Evolutionary conservation across 2,888 invertebrate genomes (phyloP).

Genomic region (Adelphocoris suturalis): DNA sequence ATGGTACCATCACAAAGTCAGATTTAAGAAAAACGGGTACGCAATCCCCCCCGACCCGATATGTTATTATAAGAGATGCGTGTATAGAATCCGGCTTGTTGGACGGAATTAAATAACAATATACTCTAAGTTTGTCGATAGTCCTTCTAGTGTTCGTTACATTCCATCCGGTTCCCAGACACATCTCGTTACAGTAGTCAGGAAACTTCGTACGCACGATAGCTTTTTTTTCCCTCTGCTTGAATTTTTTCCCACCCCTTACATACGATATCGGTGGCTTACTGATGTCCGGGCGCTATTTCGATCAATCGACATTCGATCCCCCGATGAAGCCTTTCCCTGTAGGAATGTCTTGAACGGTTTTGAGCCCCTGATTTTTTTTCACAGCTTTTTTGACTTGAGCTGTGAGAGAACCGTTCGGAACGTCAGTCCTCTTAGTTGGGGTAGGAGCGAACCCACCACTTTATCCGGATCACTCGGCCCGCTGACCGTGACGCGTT

Average conservation of each 20-base stretch:
- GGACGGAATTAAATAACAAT: too few species aligned
- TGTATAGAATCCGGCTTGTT: too few species aligned
- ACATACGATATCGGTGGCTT: conserved; percentile 26
- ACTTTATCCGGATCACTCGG: conserved; percentile 57
- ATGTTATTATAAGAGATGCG: too few species aligned
- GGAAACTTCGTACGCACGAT: background rate
- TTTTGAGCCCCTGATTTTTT: background rate
- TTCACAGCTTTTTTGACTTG: background rate
- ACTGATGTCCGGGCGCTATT: background rate
- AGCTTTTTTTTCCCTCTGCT: background rate
- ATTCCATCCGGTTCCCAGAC: conserved; percentile 32
- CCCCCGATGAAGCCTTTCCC: background rate
- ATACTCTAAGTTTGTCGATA: too few species aligned
- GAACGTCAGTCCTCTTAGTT: background rate
- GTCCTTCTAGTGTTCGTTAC: background rate
- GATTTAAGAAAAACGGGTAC: too few species aligned
- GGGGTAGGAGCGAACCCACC: background rate
- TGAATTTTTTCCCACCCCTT: background rate
- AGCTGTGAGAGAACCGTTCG: conserved; percentile 55
- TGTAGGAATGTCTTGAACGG: background rate
- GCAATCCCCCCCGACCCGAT: too few species aligned
- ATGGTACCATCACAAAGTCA: too few species aligned
- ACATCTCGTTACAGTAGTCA: conserved; percentile 5
- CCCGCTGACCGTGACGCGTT: conserved; percentile 58
- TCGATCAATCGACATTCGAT: conserved; percentile 17